These are phyloP conservation scores for Caenorhabditis imperialis DNA, from an alignment of 2,888 invertebrate species.

Conservation along the genomic window DNA sequence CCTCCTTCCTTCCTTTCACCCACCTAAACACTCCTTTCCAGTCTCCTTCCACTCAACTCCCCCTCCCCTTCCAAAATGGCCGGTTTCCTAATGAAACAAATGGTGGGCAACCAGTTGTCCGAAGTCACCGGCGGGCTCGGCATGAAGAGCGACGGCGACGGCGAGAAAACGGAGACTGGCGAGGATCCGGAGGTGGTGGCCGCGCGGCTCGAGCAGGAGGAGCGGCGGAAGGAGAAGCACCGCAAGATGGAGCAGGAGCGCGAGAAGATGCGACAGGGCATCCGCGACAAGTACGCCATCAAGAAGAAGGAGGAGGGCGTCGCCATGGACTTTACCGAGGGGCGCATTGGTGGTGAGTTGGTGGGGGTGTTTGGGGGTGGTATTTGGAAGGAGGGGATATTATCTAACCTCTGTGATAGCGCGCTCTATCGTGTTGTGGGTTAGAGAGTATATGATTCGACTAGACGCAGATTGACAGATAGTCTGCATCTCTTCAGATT, in stretches of 20 bases:
- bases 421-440: no score
- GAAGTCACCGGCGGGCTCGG: slow-evolving; percentile 74
- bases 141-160: slow-evolving; percentile 65
- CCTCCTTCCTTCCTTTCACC: neutral
- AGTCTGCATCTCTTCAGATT: no score
- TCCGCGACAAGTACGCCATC: slow-evolving; percentile 96
- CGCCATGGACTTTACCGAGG: slow-evolving; percentile 71
- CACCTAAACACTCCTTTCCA: neutral
- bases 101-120: slow-evolving; percentile 77
- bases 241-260: slow-evolving; percentile 99
- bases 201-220: slow-evolving; percentile 97
- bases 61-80: slow-evolving; percentile 63
- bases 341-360: slow-evolving; percentile 81
- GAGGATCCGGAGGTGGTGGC: slow-evolving; percentile 95
- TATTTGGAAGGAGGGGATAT: no score
- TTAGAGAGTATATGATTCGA: no score
- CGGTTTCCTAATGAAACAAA: slow-evolving; percentile 77
- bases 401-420: no score
- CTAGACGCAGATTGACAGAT: no score
- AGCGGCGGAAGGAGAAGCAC: slow-evolving; percentile 98
- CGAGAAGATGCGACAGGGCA: slow-evolving; percentile 98
- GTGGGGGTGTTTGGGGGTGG: slow-evolving; percentile 97
- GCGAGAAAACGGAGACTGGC: slow-evolving; percentile 92
- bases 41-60: neutral
- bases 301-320: slow-evolving; percentile 95